These are phyloP conservation scores for Philotrypesis tridentata DNA, from an alignment of 1,140 invertebrate genomes.

Conservation along the genomic window DNA sequence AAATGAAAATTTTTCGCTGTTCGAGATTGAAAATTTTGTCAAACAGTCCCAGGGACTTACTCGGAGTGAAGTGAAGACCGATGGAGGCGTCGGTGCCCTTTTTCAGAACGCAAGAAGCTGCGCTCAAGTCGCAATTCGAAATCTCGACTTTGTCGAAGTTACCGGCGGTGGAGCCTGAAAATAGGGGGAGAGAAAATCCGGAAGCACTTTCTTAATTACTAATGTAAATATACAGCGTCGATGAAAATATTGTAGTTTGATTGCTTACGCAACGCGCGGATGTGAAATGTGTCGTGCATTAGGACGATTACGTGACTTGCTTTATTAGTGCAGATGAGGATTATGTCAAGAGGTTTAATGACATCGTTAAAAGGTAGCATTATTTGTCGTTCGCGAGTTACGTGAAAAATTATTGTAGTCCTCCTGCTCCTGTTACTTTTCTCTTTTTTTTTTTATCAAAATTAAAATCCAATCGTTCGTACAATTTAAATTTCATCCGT, in stretches of 20 bases:
- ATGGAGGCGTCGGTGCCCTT: slow-evolving; percentile 78
- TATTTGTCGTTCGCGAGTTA: not conserved
- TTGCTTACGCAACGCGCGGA: not conserved
- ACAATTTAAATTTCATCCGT: too few species aligned
- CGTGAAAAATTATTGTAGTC: too few species aligned
- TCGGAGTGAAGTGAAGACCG: slow-evolving; percentile 75
- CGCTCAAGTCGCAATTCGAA: slow-evolving; percentile 74
- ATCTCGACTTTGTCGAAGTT: slow-evolving; percentile 74
- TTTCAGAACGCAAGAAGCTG: slow-evolving; percentile 76
- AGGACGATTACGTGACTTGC: not conserved
- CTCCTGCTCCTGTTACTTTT: too few species aligned
- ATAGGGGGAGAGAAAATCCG: not conserved
- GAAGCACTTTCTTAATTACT: too few species aligned
- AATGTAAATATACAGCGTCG: not conserved
- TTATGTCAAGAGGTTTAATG: not conserved
- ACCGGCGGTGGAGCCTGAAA: slow-evolving; percentile 77
- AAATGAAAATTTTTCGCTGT: not conserved
- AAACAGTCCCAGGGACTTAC: too few species aligned
- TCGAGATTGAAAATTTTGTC: not conserved
- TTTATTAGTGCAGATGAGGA: not conserved
- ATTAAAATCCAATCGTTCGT: too few species aligned
- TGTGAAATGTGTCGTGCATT: not conserved
- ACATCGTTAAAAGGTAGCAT: not conserved
- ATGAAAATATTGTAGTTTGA: not conserved
- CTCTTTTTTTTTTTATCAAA: too few species aligned